Base-by-base conservation (phyloP, 2,797 vertebrate species). In the Tarsius wallacei region DNA sequence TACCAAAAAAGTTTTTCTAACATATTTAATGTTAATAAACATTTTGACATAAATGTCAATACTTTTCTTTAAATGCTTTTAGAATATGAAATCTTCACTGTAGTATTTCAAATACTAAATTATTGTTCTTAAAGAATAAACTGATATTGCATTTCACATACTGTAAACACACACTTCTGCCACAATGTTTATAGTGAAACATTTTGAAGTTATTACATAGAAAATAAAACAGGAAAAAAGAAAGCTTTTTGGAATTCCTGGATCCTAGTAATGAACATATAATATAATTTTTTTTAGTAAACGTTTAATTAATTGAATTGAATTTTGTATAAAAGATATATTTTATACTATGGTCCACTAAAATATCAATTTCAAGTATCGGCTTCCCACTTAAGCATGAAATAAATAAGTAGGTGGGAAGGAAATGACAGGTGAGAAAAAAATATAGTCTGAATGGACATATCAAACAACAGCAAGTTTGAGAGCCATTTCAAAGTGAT, bases 281-380 rank as follows among this genome's bases (percentile, higher is more conserved):
- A 63, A 80, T 36, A 9, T 55, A 84, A 80, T 26, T 53, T 55
- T 42, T 59, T 80, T 63, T 49, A 89, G 26, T 51, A 76, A 96
- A 89, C 74, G 4, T 78, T 94, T 90, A 19, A 53, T 59, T 78
- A 71, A 73, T 63, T 90, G 49, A 49, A 61, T 68, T 95, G 26
- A 51, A 71, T 53, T 95, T 82, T 82, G 2, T 28, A 36, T 64
- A 19, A n/a, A 21, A 70, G 33, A 70, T 87, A 12, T 28, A 57
- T 81, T 89, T 47, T 53, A 64, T 31, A 26, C 7, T 14, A 57
- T 63, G 47, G 11, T 33, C 14, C 24, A 74, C 8, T 87, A 64
- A 10, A 70, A 63, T 73, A 85, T 42, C 53, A 93, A 59, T 85
- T 87, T 93, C 36, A 90, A 90, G 31, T 80, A 73, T 87, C 74